A percentile compares a stretch with the other conserved stretches of the same genome.
Evolutionary conservation across 1,140 invertebrate genomes (phyloP).

Genomic region (Saccostrea echinata): DNA sequence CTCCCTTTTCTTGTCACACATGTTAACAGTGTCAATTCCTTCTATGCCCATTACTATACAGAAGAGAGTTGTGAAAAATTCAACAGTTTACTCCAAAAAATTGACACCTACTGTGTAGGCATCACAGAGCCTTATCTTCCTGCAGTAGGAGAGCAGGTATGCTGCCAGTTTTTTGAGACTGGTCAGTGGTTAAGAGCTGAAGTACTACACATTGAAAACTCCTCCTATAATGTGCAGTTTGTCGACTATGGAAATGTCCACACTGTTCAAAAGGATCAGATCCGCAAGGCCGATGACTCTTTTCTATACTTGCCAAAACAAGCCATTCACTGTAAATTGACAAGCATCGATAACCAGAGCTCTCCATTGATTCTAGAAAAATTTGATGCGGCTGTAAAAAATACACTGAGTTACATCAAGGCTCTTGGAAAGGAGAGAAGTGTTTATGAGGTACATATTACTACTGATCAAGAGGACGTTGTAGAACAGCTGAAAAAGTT

Average conservation of each 20-base stretch:
- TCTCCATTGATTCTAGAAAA: neutral
- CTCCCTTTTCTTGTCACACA: constrained; percentile 26
- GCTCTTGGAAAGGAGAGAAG: neutral
- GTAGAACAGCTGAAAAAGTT: neutral
- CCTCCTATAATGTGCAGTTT: neutral
- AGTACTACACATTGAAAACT: neutral
- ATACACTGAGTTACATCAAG: neutral
- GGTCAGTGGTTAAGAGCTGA: constrained; percentile 51
- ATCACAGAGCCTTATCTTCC: constrained; percentile 34
- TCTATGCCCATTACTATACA: constrained; percentile 8
- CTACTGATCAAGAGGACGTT: constrained; percentile 1
- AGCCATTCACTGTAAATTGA: constrained; percentile 23
- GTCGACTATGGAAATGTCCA: neutral
- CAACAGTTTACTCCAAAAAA: neutral
- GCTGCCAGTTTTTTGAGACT: constrained; percentile 48
- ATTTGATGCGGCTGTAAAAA: neutral
- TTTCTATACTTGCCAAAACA: neutral
- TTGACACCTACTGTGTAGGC: neutral
- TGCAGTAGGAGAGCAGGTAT: constrained; percentile 52
- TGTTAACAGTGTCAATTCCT: neutral
- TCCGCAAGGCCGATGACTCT: neutral
- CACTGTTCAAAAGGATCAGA: neutral
- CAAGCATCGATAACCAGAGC: neutral
- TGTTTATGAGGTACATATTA: neutral
- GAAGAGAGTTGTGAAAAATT: constrained; percentile 3